phyloP scores from a whole-genome alignment of 2,888 invertebrate genomes.

The Herminia tarsipennalis region DNA sequence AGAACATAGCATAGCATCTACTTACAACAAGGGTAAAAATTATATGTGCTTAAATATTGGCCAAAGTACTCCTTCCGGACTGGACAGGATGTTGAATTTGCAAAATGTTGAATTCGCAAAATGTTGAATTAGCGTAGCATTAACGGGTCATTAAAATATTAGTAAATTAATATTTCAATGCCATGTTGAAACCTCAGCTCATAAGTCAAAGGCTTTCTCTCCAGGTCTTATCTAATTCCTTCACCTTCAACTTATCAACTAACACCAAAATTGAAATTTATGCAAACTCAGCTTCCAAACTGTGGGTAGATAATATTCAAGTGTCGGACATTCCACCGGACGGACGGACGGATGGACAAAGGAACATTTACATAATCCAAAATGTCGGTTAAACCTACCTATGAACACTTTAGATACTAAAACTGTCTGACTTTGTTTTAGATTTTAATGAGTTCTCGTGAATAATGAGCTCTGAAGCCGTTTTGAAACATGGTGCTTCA shows the following conservation, averaged over 20 bases:
- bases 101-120: no score
- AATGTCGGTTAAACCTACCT: conserved; percentile 32
- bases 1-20: no score
- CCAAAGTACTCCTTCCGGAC: no score
- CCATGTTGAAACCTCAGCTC: no score
- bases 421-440: conserved; percentile 12
- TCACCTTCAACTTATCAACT: no score
- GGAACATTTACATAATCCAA: conserved; percentile 49
- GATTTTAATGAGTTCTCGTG: conserved; percentile 5
- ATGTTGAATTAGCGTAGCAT: no score
- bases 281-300: conserved; percentile 50
- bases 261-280: conserved; percentile 51
- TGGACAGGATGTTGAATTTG: no score
- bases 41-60: no score
- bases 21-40: no score
- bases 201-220: no score
- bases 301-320: conserved; percentile 52
- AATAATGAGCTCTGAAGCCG: not conserved
- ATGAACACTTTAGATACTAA: conserved; percentile 8
- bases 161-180: no score
- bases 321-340: conserved; percentile 24
- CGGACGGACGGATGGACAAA: conserved; percentile 42
- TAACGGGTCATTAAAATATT: no score
- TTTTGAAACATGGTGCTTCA: not conserved
- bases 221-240: conserved; percentile 11